Base-by-base conservation (phyloP, 2,888 invertebrate genomes). In the Drosophila nr. perissopoda region DNA sequence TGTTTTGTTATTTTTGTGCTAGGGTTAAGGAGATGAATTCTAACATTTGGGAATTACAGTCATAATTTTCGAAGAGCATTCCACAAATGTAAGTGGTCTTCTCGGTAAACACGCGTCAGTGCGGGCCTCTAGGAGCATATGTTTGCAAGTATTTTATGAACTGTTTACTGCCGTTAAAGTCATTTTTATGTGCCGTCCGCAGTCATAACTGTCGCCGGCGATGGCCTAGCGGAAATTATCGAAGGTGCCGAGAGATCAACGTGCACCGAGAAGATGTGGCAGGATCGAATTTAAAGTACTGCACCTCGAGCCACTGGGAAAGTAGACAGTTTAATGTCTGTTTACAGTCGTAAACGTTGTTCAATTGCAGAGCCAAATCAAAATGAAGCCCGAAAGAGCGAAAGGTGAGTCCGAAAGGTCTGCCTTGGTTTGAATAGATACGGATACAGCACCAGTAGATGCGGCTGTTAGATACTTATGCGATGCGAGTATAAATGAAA, bases 291-390 rank as follows among this genome's bases (percentile, higher is more conserved):
- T 89, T 73, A 75, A 76, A 86, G 73, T 70, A 72, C 68, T 54
- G 63, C 74, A 85, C 70, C 70, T 73, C 58, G 66, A 27, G 31
- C 58, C 60, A 49, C 65, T 36, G 73, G 42, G 71, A 59, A 69
- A 73, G 70, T 52, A 64, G 91, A 91, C 91, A 91, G 84, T 91
- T 91, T 91, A 83, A 91, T 87, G 78, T 85, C 76, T 91, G 91
- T 91, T 91, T 91, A 91, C 91, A 89, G 89, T 91, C 92, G 85
- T 91, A 91, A 91, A 91, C 77, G 91, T 80, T 80, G 80, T 90
- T 89, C 91, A 89, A 89, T 89, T 90, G 87, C 88, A 51, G 69
- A 71, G 58, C 56, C 62, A 38, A 63, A 73, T 48, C 76, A 57
- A 40, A 48, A 49, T 61, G 53, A 49, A 18, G 36, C 29, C 48